Conservation (phyloP, 2,888 invertebrate species). For the Chironomus tentans region DNA sequence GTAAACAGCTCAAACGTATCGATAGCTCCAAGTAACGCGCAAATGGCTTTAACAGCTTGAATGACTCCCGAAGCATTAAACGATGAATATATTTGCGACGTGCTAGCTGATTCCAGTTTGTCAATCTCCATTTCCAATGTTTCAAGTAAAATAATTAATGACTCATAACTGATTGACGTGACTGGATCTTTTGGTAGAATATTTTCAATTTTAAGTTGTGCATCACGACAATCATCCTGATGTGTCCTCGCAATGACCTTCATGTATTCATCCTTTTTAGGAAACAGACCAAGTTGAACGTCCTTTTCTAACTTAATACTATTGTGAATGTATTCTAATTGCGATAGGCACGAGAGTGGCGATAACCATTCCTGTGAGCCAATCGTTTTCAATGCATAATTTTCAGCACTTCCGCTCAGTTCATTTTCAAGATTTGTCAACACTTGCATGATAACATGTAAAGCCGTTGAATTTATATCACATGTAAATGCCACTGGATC, state of each 20-base stretch:
- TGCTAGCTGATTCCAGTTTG: slow-evolving; percentile 56
- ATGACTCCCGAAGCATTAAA: slow-evolving; percentile 64
- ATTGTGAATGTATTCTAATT: slow-evolving; percentile 87
- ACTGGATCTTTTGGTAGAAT: slow-evolving; percentile 66
- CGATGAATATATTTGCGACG: slow-evolving; percentile 40
- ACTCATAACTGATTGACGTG: slow-evolving; percentile 69
- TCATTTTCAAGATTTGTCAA: slow-evolving; percentile 72
- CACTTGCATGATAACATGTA: slow-evolving; percentile 76
- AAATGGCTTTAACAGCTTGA: slow-evolving; percentile 88
- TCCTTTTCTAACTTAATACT: slow-evolving; percentile 90
- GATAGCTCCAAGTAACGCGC: slow-evolving; percentile 76
- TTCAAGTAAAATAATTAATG: slow-evolving; percentile 75
- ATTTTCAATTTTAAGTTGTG: slow-evolving; percentile 66
- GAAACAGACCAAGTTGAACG: slow-evolving; percentile 58
- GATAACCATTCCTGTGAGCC: slow-evolving; percentile 84
- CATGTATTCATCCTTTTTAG: slow-evolving; percentile 57
- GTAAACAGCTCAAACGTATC: slow-evolving; percentile 81
- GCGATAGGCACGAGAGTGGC: slow-evolving; percentile 71
- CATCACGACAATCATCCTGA: slow-evolving; percentile 70
- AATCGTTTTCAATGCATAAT: slow-evolving; percentile 56
- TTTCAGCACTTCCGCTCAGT: slow-evolving; percentile 53
- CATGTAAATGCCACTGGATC: slow-evolving; percentile 82
- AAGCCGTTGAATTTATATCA: slow-evolving; percentile 82
- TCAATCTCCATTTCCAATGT: slow-evolving; percentile 75
- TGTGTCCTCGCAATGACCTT: slow-evolving; percentile 67